Percentiles rank a stretch among this genome's conserved stretches.
phyloP scores from a whole-genome alignment of 1,140 invertebrate species.

The Drosophila parabipectinata region DNA sequence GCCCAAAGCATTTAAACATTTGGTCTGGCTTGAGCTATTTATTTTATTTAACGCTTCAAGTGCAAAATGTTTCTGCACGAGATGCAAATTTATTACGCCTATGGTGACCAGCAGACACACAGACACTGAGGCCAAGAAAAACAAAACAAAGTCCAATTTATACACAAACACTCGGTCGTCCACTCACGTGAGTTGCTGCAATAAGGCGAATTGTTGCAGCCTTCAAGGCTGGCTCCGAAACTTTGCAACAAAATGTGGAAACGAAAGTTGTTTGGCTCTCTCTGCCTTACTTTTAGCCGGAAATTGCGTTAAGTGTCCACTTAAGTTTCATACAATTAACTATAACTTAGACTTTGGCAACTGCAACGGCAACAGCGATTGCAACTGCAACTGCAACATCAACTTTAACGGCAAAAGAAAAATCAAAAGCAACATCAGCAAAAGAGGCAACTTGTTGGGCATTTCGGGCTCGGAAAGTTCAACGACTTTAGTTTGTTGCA shows the following conservation, averaged over 20 bases:
- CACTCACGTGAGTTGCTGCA: constrained; percentile 8
- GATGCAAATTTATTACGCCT: constrained; percentile 48
- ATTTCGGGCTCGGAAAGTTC: constrained; percentile 39
- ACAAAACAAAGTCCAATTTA: background rate
- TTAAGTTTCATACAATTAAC: constrained; percentile 74
- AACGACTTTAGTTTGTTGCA: constrained; percentile 50
- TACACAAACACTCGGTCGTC: background rate
- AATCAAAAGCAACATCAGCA: constrained; percentile 19
- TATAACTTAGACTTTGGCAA: constrained; percentile 66
- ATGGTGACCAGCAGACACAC: constrained; percentile 9
- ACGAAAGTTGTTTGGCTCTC: constrained; percentile 54
- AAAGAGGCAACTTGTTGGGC: constrained; percentile 47
- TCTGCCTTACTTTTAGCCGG: constrained; percentile 50
- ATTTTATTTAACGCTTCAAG: constrained; percentile 57
- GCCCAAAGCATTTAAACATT: constrained; percentile 56
- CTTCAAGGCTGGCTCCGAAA: constrained; percentile 35
- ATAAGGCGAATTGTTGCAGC: constrained; percentile 22
- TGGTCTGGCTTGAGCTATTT: constrained; percentile 41
- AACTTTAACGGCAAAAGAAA: constrained; percentile 28
- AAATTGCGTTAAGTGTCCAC: constrained; percentile 74
- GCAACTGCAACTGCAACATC: constrained; percentile 27
- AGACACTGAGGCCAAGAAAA: background rate
- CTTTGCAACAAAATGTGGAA: constrained; percentile 55
- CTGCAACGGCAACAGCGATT: constrained; percentile 31
- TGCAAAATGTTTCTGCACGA: constrained; percentile 47